Evolutionary conservation across 2,888 invertebrate species (phyloP), one percentile per base, ranked within the genome.

Genomic region (Globia sparganii): DNA sequence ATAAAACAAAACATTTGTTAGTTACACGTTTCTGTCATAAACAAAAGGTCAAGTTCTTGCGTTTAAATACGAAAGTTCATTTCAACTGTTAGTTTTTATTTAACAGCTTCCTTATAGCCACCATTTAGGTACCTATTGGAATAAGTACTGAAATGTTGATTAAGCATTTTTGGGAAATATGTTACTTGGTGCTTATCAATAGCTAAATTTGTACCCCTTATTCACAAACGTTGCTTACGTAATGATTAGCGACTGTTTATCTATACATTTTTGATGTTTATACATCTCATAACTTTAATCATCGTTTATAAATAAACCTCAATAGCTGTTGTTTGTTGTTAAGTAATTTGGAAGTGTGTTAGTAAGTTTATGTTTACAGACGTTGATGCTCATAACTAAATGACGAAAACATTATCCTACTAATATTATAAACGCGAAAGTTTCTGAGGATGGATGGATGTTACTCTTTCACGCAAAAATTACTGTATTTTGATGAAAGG

Each of bases 31-130:
- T 78, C 53, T 75, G 72, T 70, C 64, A 43, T 80, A 74, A 84
- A 75, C 56, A n/a, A 84, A 87, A 87, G 87, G 86, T 87, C 87
- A 87, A 87, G 87, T 79, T 86, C 81, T 68, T 67, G 58, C 58
- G 31, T 59, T 74, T 72, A 59, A 81, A 80, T 84, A 77, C 67
- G 43, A 87, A 75, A 81, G 84, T 81, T 87, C 75, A 66, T 25
- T 75, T 64, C 3, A 64, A 64, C 69, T 62, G 53, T 74, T 80
- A 64, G 56, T 66, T 67, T 68, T 43, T 78, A 37, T 70, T 70
- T 67, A 59, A 76, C 34, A n/a, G 65, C 75, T 86, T 86, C 87
- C 86, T 85, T 75, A 77, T 77, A 4, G 34, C 37, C 31, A 13
- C 37, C 58, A 46, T 75, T 68, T 72, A 34, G 2, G 34, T 2